A percentile compares a stretch with the other conserved stretches of the same genome.
These are phyloP conservation scores for Oreonectes daqikongensis DNA, from an alignment of 2,797 vertebrate genomes.

Conservation along the genomic window DNA sequence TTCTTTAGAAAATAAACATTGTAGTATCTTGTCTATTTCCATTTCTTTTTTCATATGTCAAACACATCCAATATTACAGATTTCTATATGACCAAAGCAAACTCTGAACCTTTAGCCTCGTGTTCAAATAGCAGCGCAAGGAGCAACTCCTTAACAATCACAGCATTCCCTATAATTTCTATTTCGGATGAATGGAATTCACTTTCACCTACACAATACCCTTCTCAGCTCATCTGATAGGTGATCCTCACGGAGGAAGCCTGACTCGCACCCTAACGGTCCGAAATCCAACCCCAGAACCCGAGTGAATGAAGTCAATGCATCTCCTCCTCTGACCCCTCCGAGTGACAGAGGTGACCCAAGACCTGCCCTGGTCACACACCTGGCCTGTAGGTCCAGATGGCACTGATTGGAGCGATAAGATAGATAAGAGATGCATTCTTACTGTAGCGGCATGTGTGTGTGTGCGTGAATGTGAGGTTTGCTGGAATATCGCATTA, in stretches of 20 bases:
- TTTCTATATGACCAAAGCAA: background rate
- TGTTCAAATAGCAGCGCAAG: background rate
- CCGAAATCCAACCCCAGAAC: slow-evolving; percentile 50
- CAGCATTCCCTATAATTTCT: background rate
- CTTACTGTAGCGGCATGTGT: slow-evolving; percentile 50
- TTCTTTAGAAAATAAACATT: too few relatives aligned
- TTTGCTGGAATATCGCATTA: slow-evolving; percentile 33
- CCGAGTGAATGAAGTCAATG: slow-evolving; percentile 23
- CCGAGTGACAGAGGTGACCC: slow-evolving; percentile 54
- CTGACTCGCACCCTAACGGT: slow-evolving; percentile 27
- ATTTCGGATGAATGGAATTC: slow-evolving; percentile 15
- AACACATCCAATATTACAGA: too few relatives aligned
- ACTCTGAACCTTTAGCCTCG: background rate
- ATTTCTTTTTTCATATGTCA: too few relatives aligned
- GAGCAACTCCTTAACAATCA: background rate
- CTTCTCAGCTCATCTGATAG: slow-evolving; percentile 30
- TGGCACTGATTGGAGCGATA: slow-evolving; percentile 46
- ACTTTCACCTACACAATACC: slow-evolving; percentile 46
- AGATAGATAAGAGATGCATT: slow-evolving; percentile 48
- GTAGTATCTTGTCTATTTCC: too few relatives aligned
- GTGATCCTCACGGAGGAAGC: slow-evolving; percentile 40
- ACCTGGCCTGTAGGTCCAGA: slow-evolving; percentile 55
- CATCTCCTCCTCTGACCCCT: slow-evolving; percentile 50
- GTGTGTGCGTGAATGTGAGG: slow-evolving; percentile 25
- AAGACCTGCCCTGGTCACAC: slow-evolving; percentile 56